Evolutionary conservation across 2,113 vertebrate genomes (phyloP).

Genomic region (Sylvietta virens): DNA sequence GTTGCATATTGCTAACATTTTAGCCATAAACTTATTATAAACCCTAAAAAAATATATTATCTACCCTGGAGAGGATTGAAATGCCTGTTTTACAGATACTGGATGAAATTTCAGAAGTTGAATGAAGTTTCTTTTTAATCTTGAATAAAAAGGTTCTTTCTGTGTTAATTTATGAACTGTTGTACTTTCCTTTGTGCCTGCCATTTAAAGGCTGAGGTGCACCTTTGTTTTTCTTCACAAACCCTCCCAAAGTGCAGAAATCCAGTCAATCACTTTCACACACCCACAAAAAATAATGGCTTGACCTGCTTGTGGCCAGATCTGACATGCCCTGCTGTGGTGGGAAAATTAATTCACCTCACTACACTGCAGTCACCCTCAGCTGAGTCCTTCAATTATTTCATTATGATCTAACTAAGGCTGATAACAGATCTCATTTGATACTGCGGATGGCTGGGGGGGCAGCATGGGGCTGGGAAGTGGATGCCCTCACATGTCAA

Average conservation of each 20-base stretch:
- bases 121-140: neutral
- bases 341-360: conserved; percentile 63
- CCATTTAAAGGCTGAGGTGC: neutral
- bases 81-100: neutral
- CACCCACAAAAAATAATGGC: conserved; percentile 55
- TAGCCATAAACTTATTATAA: neutral
- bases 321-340: conserved; percentile 49
- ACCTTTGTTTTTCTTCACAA: conserved; percentile 18
- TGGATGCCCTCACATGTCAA: conserved; percentile 46
- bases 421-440: conserved; percentile 59
- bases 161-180: neutral
- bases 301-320: conserved; percentile 54
- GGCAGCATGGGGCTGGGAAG: neutral
- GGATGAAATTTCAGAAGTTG: neutral
- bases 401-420: conserved; percentile 61
- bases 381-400: conserved; percentile 61
- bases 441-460: neutral
- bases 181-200: conserved; percentile 8
- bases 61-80: neutral
- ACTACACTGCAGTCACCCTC: conserved; percentile 44
- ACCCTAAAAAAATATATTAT: neutral
- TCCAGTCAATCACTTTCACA: conserved; percentile 45
- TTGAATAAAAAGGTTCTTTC: neutral
- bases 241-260: conserved; percentile 16
- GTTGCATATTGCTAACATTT: neutral